Evolutionary conservation across 2,888 invertebrate genomes (phyloP), one percentile per base, ranked within the genome.

Genomic region (Sylvicola fuscatus): DNA sequence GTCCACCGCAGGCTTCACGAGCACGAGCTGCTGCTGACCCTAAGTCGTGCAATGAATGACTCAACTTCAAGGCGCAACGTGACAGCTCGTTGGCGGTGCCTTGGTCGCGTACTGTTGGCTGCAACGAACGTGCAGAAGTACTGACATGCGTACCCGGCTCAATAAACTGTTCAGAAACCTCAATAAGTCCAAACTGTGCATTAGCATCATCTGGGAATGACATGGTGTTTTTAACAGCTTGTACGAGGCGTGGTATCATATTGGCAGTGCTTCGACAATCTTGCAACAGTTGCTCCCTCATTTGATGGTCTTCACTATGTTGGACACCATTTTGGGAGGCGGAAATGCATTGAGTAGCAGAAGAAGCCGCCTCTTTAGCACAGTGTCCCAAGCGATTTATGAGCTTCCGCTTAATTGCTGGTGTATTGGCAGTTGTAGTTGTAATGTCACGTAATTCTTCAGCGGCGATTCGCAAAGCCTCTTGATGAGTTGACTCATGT

Each of bases 401-500:
- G n/a, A 81, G 57, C 49, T 71, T 82, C 44, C 65, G 71, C 49
- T 76, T 74, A 49, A 72, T 66, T 2, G 78, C 77, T 14, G 81
- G 81, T 0, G 72, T 72, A 17, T 66, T 65, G 2, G 84, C 82
- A 34, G 92, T 86, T 37, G 86, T 86, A 8, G 76, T 79, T 2
- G 87, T 86, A 21, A 90, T 92, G 49, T 78, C 76, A 32, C 90
- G 67, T n/a, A 98, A 61, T 45, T 92, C 86, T 50, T 95, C 92
- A 0, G 95, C 97, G 0, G 95, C 93, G 41, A 70, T 68, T 26
- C 83, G 71, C 10, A 98, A 60, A 3, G 79, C 77, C 42, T 81
- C 78, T 52, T 92, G 92, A 50, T 80, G 80, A 39, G 69, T 68
- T 1, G 77, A 68, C 47, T 90, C 87, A 58, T 87, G 73, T 1